These are phyloP conservation scores for Eurypyga helias DNA, from an alignment of 2,113 vertebrate species.

Conservation along the genomic window DNA sequence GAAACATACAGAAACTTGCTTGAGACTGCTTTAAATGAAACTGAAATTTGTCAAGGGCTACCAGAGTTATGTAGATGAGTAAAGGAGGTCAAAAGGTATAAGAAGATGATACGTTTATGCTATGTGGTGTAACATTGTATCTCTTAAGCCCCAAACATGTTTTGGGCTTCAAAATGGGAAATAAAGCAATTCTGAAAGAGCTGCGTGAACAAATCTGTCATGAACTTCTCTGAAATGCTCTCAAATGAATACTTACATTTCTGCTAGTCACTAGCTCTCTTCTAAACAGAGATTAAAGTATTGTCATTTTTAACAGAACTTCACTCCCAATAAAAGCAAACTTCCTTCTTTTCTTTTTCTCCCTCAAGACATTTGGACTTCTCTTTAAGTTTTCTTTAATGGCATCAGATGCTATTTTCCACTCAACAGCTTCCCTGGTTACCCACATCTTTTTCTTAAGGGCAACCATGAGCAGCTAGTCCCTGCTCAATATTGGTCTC, in stretches of 20 bases:
- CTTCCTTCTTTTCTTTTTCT: not conserved
- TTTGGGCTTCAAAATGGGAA: not conserved
- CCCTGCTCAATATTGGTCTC: not conserved
- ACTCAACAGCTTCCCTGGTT: not conserved
- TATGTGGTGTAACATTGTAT: not conserved
- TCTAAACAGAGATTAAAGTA: not conserved
- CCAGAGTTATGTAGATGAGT: not conserved
- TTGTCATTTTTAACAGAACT: conserved; percentile 1
- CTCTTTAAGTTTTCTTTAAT: not conserved
- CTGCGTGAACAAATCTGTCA: conserved; percentile 9
- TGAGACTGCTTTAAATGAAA: not conserved
- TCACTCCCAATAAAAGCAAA: not conserved
- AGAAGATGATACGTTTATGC: not conserved
- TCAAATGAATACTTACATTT: conserved; percentile 28
- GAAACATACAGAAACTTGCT: not conserved
- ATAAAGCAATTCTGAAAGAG: conserved; percentile 7
- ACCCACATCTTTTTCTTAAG: not conserved
- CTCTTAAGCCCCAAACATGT: not conserved
- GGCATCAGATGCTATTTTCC: not conserved
- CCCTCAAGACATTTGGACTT: not conserved
- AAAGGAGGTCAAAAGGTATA: not conserved
- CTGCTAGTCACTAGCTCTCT: not conserved
- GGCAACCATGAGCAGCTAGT: not conserved
- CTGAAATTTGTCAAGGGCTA: not conserved
- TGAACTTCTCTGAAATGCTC: conserved; percentile 14